Evolutionary conservation across 2,888 invertebrate species (phyloP), one percentile per base, ranked within the genome.

Genomic region (Agrotis puta): DNA sequence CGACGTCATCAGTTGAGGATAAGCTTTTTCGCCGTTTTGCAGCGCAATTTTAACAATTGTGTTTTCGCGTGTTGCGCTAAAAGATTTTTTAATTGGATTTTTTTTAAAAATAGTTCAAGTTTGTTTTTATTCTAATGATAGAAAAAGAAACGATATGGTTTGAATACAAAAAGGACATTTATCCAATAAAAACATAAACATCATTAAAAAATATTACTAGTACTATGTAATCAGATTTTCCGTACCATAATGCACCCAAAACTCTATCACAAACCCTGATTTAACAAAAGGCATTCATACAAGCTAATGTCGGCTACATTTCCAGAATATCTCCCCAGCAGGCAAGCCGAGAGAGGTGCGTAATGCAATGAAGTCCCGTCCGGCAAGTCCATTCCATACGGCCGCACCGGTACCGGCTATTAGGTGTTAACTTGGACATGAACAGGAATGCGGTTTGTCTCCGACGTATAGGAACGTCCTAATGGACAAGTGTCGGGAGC

Each of bases 291-390:
- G 67, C 58, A 78, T 65, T 16, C 57, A 64, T 62, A 33, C 80
- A 61, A 43, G 48, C 50, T 66, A 77, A 77, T 71, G 66, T 50
- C 24, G 53, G 48, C 58, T 77, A 68, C 73, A 82, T 74, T 79
- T 74, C 84, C 54, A 53, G 63, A 61, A 69, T 80, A 75, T 53
- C 67, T 66, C 70, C 61, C 64, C n/a, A 71, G 66, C 45, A 78
- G 79, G 56, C 64, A 27, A 20, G 51, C 62, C 43, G 73, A 50
- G 79, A 81, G 83, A 78, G 80, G 86, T 82, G 85, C 83, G 87
- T 89, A 90, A 89, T 87, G 88, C 86, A 89, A 89, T 90, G 87
- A 87, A 84, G 88, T 85, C 81, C 70, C 67, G 62, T 80, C 67
- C 70, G 54, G 74, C 70, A 79, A 89, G 88, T 89, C 89, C 87